Percentiles rank a stretch among this genome's conserved stretches.
phyloP scores from a whole-genome alignment of 1,140 invertebrate genomes.

The Oedothorax gibbosus region DNA sequence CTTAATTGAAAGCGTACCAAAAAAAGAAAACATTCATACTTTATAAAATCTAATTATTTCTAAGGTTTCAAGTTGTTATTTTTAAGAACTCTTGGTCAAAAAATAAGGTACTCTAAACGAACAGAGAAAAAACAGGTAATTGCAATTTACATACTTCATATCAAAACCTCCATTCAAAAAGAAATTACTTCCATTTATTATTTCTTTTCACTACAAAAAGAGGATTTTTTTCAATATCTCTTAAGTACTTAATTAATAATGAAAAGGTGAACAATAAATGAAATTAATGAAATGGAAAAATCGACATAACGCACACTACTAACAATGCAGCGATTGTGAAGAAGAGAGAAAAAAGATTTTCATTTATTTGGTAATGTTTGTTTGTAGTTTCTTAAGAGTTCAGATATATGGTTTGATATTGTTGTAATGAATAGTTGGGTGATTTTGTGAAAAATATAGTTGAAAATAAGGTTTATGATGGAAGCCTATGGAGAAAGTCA shows the following conservation, averaged over 20 bases:
- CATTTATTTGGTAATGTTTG: constrained; percentile 6
- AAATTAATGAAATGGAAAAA: constrained; percentile 40
- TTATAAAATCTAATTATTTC: constrained; percentile 1
- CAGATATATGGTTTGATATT: too few relatives aligned
- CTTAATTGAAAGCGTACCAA: background rate
- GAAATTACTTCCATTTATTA: constrained; percentile 28
- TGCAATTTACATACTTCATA: constrained; percentile 15
- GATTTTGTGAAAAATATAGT: background rate
- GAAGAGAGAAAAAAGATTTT: background rate
- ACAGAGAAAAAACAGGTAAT: constrained; percentile 4
- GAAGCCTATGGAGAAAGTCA: too few relatives aligned
- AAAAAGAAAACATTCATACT: background rate
- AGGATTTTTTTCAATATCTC: constrained; percentile 3
- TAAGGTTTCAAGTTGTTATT: constrained; percentile 31
- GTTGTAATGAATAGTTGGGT: constrained; percentile 9
- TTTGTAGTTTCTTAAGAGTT: constrained; percentile 14
- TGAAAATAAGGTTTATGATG: too few relatives aligned
- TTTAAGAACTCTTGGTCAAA: background rate
- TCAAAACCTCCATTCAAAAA: constrained; percentile 1
- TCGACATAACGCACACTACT: constrained; percentile 19
- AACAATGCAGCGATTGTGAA: background rate
- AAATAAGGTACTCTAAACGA: too few relatives aligned
- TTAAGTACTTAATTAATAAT: constrained; percentile 49
- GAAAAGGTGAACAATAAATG: constrained; percentile 49
- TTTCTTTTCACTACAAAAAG: background rate